A percentile compares a stretch with the other conserved stretches of the same genome.
These are phyloP conservation scores for Tribolium madens DNA, from an alignment of 1,140 invertebrate species.

Conservation along the genomic window DNA sequence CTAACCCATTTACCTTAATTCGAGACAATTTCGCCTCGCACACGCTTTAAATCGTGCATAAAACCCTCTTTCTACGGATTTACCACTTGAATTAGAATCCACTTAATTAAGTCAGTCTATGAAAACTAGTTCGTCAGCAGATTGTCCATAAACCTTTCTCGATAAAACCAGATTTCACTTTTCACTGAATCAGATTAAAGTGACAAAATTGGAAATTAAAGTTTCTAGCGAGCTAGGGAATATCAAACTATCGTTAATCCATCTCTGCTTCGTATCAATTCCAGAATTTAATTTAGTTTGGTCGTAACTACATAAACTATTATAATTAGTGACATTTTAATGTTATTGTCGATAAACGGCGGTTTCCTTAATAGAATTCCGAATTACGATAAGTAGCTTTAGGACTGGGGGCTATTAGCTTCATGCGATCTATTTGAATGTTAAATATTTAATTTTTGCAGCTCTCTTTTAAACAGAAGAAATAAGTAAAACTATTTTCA, in stretches of 20 bases:
- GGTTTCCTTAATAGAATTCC: background rate
- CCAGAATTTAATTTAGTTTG: background rate
- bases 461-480: background rate
- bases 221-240: background rate
- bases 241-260: background rate
- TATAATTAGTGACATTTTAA: background rate
- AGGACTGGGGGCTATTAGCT: no score
- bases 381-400: background rate
- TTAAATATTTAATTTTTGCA: background rate
- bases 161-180: background rate
- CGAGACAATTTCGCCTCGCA: background rate
- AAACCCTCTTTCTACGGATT: background rate
- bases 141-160: background rate
- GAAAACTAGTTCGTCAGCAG: background rate
- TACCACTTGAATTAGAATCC: background rate
- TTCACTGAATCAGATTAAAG: background rate
- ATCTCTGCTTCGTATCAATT: background rate
- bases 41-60: background rate
- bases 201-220: background rate
- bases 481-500: no score
- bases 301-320: background rate
- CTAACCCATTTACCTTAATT: background rate
- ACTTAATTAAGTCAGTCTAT: background rate
- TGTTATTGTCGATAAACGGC: background rate
- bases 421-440: no score